Evolutionary conservation across 1,140 invertebrate genomes (phyloP), one percentile per base, ranked within the genome.

Genomic region (Triops longicaudatus): DNA sequence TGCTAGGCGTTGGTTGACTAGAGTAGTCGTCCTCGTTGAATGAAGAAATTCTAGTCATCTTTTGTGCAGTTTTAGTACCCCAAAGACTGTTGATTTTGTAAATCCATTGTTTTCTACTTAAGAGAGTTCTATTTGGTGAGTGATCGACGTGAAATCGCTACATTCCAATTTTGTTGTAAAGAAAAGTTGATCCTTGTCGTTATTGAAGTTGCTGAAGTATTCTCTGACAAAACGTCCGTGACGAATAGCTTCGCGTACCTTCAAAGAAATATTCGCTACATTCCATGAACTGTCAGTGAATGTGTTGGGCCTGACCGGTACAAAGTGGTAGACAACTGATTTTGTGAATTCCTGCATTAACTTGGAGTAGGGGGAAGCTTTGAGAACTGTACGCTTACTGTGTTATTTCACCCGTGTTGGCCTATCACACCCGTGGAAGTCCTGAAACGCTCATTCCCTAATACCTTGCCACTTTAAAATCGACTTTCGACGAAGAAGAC

Each of bases 1-100:
- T 63, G 50, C 50, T 63, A 63, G 50, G 50, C 14, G 50, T 63
- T 63, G 50, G n/a, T 63, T 63, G 50, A 14, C 50, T 63, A 63
- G 50, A 63, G 50, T 63, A 63, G 50, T 14, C 50, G 50, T 63
- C 50, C 50, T 63, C 17, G 22, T 63, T 63, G 22, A 63, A 22
- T 63, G 50, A 22, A 63, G 50, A 17, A 0, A n/a, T 63, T 22
- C 50, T 63, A 22, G 50, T 63, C 50, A 63, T 22, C 50, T 63
- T 22, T 22, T 63, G 50, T 63, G 50, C 17, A 63, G 50, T 63
- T 63, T n/a, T n/a, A 12, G 50, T 4, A 37, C 31, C 31, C 31
- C 50, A 6, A 22, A 63, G 10, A 14, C 22, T 63, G 50, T 22
- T 63, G 22, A 63, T 63, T 63, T 63, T 63, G 14, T 17, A n/a